Conservation (phyloP, 2,113 vertebrate species). For the Morone chrysops region DNA sequence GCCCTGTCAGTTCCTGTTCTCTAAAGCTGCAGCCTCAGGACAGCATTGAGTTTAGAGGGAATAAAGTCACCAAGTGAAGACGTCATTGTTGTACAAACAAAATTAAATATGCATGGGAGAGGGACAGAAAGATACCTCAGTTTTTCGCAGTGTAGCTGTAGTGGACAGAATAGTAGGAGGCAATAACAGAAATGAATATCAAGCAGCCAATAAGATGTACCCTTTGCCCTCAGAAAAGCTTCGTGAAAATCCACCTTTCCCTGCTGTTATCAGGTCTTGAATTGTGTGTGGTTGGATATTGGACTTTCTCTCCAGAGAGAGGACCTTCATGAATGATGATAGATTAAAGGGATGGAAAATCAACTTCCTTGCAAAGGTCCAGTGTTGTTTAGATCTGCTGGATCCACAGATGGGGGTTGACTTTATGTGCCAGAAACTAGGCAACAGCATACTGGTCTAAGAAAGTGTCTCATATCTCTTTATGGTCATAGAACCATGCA, state of each 20-base stretch:
- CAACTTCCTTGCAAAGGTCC: neutral
- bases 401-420: conserved; percentile 3
- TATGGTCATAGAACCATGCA: neutral
- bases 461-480: conserved; percentile 16
- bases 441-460: neutral
- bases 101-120: conserved; percentile 65
- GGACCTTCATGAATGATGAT: neutral
- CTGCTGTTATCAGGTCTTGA: conserved; percentile 17
- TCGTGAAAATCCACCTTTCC: conserved; percentile 31
- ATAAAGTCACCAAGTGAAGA: conserved; percentile 49
- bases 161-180: conserved; percentile 7
- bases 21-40: conserved; percentile 23
- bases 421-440: conserved; percentile 16
- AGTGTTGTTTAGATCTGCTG: neutral
- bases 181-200: conserved; percentile 32
- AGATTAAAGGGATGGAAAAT: conserved; percentile 27
- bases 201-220: conserved; percentile 21
- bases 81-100: conserved; percentile 53
- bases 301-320: conserved; percentile 18
- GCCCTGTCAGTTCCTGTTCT: conserved; percentile 28
- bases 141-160: conserved; percentile 39
- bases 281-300: conserved; percentile 12
- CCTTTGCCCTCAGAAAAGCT: conserved; percentile 7
- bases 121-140: conserved; percentile 16
- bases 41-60: conserved; percentile 34